A percentile compares a stretch with the other conserved stretches of the same genome.
phyloP scores from a whole-genome alignment of 2,888 invertebrate genomes.

The Drosophila stalkeri region DNA sequence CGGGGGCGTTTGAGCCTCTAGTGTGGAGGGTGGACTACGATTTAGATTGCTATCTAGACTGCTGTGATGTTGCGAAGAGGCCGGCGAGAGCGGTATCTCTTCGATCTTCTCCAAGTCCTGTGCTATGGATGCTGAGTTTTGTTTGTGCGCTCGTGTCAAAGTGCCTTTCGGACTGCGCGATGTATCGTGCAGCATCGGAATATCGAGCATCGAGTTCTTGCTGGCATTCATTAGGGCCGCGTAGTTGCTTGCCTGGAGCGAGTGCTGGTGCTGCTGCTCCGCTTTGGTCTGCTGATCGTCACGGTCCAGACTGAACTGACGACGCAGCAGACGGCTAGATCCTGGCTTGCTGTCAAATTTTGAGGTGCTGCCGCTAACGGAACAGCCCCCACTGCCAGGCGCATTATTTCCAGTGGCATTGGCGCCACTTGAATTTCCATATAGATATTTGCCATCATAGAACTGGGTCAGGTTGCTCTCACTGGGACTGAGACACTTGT shows the following conservation, averaged over 20 bases:
- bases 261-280: conserved; percentile 76
- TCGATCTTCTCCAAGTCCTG: conserved; percentile 90
- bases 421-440: conserved; percentile 56
- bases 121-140: conserved; percentile 89
- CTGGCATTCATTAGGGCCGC: conserved; percentile 62
- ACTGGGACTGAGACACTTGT: conserved; percentile 89
- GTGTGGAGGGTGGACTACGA: conserved; percentile 83
- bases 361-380: conserved; percentile 58
- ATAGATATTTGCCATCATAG: conserved; percentile 84
- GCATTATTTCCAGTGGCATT: conserved; percentile 55
- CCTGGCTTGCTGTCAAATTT: conserved; percentile 84
- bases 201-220: conserved; percentile 82
- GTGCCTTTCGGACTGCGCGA: conserved; percentile 82
- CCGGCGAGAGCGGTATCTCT: conserved; percentile 87
- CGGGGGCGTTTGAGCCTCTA: conserved; percentile 77
- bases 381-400: conserved; percentile 70
- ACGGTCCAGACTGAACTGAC: conserved; percentile 90
- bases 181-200: conserved; percentile 84
- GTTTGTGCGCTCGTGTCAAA: conserved; percentile 86
- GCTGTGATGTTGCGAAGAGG: conserved; percentile 84
- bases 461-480: conserved; percentile 86
- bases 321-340: conserved; percentile 86
- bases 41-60: conserved; percentile 84
- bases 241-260: conserved; percentile 72
- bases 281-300: conserved; percentile 86